Evolutionary conservation across 2,113 vertebrate species (phyloP).

Genomic region (Sula dactylatra): DNA sequence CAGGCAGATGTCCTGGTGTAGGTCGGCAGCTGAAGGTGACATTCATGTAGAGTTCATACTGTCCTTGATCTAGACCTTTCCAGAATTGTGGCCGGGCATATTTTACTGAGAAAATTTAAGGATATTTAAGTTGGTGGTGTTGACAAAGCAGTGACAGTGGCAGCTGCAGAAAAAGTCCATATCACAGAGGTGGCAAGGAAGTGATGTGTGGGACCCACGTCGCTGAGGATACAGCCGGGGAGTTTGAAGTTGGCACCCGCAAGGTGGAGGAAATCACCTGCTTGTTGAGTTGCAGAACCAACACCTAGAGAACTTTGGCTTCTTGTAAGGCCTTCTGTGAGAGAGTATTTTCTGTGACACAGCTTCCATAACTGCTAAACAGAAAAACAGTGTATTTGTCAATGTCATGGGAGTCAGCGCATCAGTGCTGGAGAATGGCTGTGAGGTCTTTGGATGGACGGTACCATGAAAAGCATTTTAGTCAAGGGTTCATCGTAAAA

Average conservation of each 20-base stretch:
- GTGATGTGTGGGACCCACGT: fast-evolving
- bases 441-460: conserved; percentile 20
- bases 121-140: not conserved
- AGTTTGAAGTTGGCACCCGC: fast-evolving
- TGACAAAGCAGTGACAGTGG: not conserved
- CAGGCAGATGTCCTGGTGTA: not conserved
- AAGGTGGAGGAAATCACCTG: not conserved
- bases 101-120: not conserved
- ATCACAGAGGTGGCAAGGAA: not conserved
- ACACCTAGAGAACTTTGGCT: not conserved
- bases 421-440: conserved; percentile 27
- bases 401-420: not conserved
- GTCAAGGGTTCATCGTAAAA: not conserved
- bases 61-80: not conserved
- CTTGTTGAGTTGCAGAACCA: not conserved
- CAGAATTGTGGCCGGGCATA: not conserved
- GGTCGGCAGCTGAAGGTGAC: not conserved
- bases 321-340: not conserved
- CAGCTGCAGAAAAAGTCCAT: not conserved
- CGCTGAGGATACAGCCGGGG: not conserved
- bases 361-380: conserved; percentile 13
- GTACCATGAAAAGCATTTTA: not conserved
- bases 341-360: conserved; percentile 28
- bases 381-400: conserved; percentile 8
- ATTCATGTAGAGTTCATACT: not conserved